Conservation (phyloP, 2,797 vertebrate species). For the Scomberomorus guttatus region DNA sequence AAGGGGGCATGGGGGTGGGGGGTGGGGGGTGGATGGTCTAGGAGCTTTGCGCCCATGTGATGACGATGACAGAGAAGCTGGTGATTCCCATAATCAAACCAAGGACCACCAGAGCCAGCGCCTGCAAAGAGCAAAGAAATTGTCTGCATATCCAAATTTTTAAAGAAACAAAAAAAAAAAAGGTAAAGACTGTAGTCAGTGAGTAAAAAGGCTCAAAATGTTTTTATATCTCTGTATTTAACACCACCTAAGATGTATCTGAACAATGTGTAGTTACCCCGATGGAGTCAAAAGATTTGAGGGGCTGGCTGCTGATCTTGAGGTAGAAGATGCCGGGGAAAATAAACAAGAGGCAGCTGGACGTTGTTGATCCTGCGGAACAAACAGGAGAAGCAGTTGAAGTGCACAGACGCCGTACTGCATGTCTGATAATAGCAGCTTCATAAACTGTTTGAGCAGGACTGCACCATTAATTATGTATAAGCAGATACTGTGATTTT, state of each 20-base stretch:
- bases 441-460: slow-evolving; percentile 43
- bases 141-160: neutral
- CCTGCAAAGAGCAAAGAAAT: slow-evolving; percentile 69
- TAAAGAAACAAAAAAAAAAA: neutral
- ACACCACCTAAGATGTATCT: neutral
- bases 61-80: slow-evolving; percentile 90
- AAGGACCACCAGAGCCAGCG: slow-evolving; percentile 82
- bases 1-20: neutral
- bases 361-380: slow-evolving; percentile 91
- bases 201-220: neutral
- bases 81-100: slow-evolving; percentile 90
- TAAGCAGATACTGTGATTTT: slow-evolving; percentile 42
- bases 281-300: slow-evolving; percentile 88
- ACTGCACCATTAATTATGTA: slow-evolving; percentile 64
- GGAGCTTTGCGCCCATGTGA: slow-evolving; percentile 84
- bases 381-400: slow-evolving; percentile 28
- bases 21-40: slow-evolving; percentile 36
- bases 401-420: neutral
- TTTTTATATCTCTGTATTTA: neutral
- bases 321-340: slow-evolving; percentile 96
- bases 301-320: slow-evolving; percentile 88
- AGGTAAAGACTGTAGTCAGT: neutral
- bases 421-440: slow-evolving; percentile 36
- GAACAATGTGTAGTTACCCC: slow-evolving; percentile 84
- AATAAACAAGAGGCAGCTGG: slow-evolving; percentile 93